Conservation (phyloP, 2,113 vertebrate genomes). For the Ptychochromis oligacanthus region DNA sequence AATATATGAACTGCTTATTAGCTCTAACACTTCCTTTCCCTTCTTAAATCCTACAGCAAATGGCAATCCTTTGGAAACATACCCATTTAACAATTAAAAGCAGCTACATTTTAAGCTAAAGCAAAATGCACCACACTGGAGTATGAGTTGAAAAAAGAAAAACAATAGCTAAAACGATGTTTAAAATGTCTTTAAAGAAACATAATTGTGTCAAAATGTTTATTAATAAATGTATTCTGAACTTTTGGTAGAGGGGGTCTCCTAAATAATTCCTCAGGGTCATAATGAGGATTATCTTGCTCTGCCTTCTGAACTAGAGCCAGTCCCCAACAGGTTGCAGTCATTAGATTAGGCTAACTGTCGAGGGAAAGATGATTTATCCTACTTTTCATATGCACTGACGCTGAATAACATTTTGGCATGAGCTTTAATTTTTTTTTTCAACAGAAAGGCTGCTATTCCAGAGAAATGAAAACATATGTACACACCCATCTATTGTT, state of each 20-base stretch:
- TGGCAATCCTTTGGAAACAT: slow-evolving; percentile 1
- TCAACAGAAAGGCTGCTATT: slow-evolving; percentile 81
- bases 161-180: background rate
- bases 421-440: background rate
- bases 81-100: slow-evolving; percentile 2
- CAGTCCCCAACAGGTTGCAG: slow-evolving; percentile 9
- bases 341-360: background rate
- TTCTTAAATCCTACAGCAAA: slow-evolving; percentile 24
- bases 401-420: background rate
- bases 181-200: background rate
- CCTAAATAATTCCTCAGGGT: slow-evolving; percentile 50
- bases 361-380: background rate
- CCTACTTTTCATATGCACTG: background rate
- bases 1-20: slow-evolving; percentile 62
- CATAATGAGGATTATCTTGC: slow-evolving; percentile 39
- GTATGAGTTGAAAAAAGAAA: background rate
- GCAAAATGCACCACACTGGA: background rate
- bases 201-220: background rate
- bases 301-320: slow-evolving; percentile 28
- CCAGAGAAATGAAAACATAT: slow-evolving; percentile 38
- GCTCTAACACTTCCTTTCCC: slow-evolving; percentile 14
- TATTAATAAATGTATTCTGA: background rate
- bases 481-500: slow-evolving; percentile 48
- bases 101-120: background rate
- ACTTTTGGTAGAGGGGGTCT: slow-evolving; percentile 24